These are phyloP conservation scores for Siphonodentalium dalli DNA, from an alignment of 2,888 invertebrate species.

Conservation along the genomic window DNA sequence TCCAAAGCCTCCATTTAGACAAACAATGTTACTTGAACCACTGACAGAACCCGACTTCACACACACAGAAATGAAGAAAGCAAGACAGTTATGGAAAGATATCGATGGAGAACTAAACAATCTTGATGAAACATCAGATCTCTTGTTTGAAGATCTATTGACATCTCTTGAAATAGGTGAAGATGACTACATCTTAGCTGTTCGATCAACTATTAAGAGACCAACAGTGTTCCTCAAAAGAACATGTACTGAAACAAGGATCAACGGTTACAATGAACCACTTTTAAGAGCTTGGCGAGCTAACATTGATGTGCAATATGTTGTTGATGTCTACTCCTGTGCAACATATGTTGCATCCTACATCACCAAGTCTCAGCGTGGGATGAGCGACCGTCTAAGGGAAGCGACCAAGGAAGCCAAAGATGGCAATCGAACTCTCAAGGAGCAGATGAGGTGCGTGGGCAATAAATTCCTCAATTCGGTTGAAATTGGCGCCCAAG, in stretches of 20 bases:
- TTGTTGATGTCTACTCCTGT: slow-evolving; percentile 32
- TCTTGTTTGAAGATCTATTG: slow-evolving; percentile 1
- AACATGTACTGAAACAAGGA: slow-evolving; percentile 8
- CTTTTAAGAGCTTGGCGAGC: slow-evolving; percentile 20
- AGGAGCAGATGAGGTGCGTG: slow-evolving; percentile 29
- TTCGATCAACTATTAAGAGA: slow-evolving; percentile 14
- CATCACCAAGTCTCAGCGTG: slow-evolving; percentile 31
- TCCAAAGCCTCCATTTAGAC: slow-evolving; percentile 23
- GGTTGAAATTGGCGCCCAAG: slow-evolving; percentile 44
- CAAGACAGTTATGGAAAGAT: too few relatives aligned
- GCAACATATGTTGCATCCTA: slow-evolving; percentile 35
- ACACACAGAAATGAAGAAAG: too few relatives aligned
- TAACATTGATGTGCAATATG: slow-evolving; percentile 28
- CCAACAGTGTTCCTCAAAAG: slow-evolving; percentile 23
- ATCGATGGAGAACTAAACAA: too few relatives aligned
- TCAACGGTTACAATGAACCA: slow-evolving; percentile 19
- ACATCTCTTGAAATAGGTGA: slow-evolving; percentile 6
- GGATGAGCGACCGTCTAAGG: slow-evolving; percentile 33
- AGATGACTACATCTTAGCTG: slow-evolving; percentile 13
- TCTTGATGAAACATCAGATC: too few relatives aligned
- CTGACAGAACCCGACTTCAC: too few relatives aligned
- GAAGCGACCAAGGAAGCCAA: slow-evolving; percentile 28
- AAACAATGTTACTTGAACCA: slow-evolving; percentile 24
- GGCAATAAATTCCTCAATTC: slow-evolving; percentile 41
- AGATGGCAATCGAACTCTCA: slow-evolving; percentile 18